Conservation (phyloP, 2,888 invertebrate genomes). For the Sinelater perroti region DNA sequence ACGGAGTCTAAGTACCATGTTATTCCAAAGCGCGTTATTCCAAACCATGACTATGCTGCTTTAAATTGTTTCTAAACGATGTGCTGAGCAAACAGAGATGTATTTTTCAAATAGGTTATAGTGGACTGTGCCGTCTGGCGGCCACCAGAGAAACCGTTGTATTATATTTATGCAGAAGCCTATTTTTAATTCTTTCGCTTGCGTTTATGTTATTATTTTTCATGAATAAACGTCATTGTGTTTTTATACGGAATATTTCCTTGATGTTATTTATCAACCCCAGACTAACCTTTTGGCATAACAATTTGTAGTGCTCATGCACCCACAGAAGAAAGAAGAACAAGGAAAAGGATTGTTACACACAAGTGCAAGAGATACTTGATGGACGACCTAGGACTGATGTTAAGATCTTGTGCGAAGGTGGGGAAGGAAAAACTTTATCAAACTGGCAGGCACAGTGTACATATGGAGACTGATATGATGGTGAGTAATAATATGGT, state of each 20-base stretch:
- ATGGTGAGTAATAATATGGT: no score
- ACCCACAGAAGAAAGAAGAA: no score
- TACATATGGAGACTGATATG: no score
- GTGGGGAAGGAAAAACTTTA: no score
- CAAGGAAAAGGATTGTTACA: no score
- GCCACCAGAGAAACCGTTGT: constrained; percentile 7
- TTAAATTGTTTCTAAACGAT: constrained; percentile 23
- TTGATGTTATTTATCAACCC: no score
- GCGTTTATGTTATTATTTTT: constrained; percentile 34
- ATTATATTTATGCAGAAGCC: constrained; percentile 32
- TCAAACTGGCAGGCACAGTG: no score
- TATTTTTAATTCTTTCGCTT: constrained; percentile 33
- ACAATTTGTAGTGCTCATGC: no score
- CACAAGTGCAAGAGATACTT: no score
- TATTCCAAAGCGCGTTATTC: constrained; percentile 18
- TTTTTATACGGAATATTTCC: constrained; percentile 9
- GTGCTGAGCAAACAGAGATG: constrained; percentile 18
- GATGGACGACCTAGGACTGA: no score
- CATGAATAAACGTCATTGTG: constrained; percentile 33
- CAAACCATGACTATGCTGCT: constrained; percentile 26
- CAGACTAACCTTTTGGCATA: no score
- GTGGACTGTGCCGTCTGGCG: constrained; percentile 13
- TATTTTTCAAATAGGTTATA: constrained; percentile 25
- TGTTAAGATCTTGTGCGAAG: no score
- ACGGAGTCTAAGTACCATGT: constrained; percentile 15